Evolutionary conservation across 1,140 invertebrate species (phyloP), one percentile per base, ranked within the genome.

Genomic region (Psilanteris sp.): DNA sequence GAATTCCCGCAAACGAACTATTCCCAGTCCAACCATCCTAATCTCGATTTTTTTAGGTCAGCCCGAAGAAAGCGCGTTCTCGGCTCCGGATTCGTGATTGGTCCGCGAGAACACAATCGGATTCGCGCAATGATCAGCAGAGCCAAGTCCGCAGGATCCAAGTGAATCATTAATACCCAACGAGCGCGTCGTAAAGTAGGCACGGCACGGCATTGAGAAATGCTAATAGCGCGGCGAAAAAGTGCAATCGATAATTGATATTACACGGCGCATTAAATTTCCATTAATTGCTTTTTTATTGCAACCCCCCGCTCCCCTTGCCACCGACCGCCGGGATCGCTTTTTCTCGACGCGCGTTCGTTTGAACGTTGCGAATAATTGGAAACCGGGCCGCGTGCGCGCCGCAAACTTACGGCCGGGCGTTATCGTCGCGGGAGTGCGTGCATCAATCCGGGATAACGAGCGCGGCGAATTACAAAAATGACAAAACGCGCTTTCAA

Each of bases 161-260:
- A n/a, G 20, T 41, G 29, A 44, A 43, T 24, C 46, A 39, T 52
- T 31, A 22, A 50, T 29, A 8, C 22, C 22, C 8, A 3, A 6
- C 8, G 32, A 61, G 29, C 57, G 16, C 20, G 34, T 43, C 27
- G 34, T 37, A 61, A 61, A 61, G 22, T 44, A 36, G 31, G 5
- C 20, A 11, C 4, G 27, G 13, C 18, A 27, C n/a, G 1, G 14
- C 20, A 48, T 16, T 20, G 13, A 43, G 46, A 44, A 50, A 41
- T 31, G 29, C 41, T 57, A 57, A 55, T 32, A 27, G 48, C 39
- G 10, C 16, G 10, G 48, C 18, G 36, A 26, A 54, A 46, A 55
- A 34, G 7, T 16, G 8, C 7, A 37, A 64, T 39, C 39, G 62
- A 54, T 55, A 54, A 66, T 52, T 43, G 48, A 66, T 66, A 54